Conservation (phyloP, 2,797 vertebrate species). For the Brachymystax lenok region DNA sequence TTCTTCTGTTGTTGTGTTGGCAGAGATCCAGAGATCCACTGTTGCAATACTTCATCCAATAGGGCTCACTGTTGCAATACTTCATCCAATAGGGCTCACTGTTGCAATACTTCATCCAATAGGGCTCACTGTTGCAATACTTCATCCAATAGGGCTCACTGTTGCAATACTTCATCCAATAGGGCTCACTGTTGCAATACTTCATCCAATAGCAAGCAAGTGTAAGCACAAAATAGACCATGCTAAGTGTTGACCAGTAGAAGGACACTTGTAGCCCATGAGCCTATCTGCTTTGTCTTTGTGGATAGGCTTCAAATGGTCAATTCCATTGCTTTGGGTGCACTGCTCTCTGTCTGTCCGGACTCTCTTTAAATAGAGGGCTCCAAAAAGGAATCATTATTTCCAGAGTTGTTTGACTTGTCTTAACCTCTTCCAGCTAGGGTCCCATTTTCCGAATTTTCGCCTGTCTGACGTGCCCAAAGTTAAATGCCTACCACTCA, state of each 20-base stretch:
- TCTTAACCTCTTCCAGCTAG: too few relatives aligned
- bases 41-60: not conserved
- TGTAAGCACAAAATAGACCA: not conserved
- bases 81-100: too few relatives aligned
- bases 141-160: too few relatives aligned
- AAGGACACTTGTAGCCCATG: too few relatives aligned
- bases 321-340: not conserved
- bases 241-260: not conserved
- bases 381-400: slow-evolving; percentile 46
- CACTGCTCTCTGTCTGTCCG: not conserved
- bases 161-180: too few relatives aligned
- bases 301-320: not conserved
- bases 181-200: too few relatives aligned
- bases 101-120: too few relatives aligned
- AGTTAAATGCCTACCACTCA: too few relatives aligned
- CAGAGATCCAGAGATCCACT: slow-evolving; percentile 9
- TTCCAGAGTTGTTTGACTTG: slow-evolving; percentile 39
- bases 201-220: not conserved
- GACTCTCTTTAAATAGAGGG: slow-evolving; percentile 21
- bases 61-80: too few relatives aligned
- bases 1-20: slow-evolving; percentile 40
- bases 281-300: not conserved
- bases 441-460: too few relatives aligned
- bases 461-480: too few relatives aligned
- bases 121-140: too few relatives aligned